These are phyloP conservation scores for Anthrax anthrax DNA, from an alignment of 2,888 invertebrate species.

Conservation along the genomic window DNA sequence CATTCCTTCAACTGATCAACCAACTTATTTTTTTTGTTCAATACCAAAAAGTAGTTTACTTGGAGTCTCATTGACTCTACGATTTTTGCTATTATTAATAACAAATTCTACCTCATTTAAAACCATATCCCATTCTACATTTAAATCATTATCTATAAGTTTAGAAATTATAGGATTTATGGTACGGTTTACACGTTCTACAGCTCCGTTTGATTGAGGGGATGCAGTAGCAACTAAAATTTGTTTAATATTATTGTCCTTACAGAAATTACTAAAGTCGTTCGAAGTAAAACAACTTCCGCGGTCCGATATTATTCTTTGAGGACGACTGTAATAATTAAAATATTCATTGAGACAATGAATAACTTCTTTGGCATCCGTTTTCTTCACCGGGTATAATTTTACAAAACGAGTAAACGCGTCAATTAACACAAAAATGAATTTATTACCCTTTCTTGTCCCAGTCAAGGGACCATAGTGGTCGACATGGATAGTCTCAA, in stretches of 20 bases:
- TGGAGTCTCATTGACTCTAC: too few relatives aligned
- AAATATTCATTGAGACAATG: background rate
- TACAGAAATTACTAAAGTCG: background rate
- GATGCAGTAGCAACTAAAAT: background rate
- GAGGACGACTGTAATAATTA: background rate
- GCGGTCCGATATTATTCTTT: conserved; percentile 3
- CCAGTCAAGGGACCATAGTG: background rate
- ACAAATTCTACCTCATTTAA: too few relatives aligned
- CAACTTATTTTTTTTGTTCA: too few relatives aligned
- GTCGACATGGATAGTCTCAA: background rate
- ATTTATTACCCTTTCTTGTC: background rate
- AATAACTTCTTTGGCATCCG: background rate
- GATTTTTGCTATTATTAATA: too few relatives aligned
- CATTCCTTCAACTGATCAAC: too few relatives aligned
- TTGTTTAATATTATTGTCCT: background rate
- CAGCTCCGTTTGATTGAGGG: conserved; percentile 1
- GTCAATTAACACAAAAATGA: conserved; percentile 1
- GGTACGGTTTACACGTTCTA: conserved; percentile 1
- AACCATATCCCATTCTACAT: too few relatives aligned
- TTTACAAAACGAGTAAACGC: background rate
- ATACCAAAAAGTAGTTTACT: too few relatives aligned
- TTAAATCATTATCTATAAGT: background rate
- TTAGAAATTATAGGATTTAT: background rate
- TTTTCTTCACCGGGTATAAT: background rate
- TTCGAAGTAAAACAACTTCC: conserved; percentile 3